phyloP scores from a whole-genome alignment of 1,140 invertebrate species.

The Sesamia nonagrioides region DNA sequence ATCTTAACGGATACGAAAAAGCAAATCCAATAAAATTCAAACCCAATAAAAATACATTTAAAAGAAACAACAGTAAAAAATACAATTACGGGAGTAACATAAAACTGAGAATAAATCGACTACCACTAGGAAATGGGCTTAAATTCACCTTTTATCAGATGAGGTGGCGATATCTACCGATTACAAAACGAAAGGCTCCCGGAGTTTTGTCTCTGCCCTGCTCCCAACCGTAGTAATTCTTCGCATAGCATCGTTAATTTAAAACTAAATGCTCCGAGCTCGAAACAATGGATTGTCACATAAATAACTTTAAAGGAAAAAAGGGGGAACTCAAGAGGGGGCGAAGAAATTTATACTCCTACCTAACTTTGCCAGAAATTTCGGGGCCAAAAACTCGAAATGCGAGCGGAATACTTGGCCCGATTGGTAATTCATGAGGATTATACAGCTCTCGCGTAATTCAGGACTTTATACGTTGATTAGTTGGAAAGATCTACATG shows the following conservation, averaged over 20 bases:
- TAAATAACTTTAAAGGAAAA: constrained; percentile 50
- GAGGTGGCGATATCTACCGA: constrained; percentile 24
- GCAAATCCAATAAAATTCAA: not conserved
- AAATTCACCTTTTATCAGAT: constrained; percentile 49
- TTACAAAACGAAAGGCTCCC: constrained; percentile 27
- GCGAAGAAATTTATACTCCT: constrained; percentile 43
- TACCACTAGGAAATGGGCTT: constrained; percentile 33
- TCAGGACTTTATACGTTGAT: constrained; percentile 42
- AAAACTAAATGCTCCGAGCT: constrained; percentile 50
- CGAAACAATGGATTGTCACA: constrained; percentile 50
- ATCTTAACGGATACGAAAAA: not conserved
- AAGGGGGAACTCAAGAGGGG: constrained; percentile 28
- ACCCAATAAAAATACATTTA: constrained; percentile 6
- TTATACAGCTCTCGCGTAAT: constrained; percentile 44
- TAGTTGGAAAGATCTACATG: constrained; percentile 40
- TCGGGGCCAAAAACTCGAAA: constrained; percentile 40
- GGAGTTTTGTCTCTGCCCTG: constrained; percentile 5
- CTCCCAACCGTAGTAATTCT: constrained; percentile 36
- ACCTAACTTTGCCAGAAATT: constrained; percentile 48
- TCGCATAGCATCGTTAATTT: constrained; percentile 51
- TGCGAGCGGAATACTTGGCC: constrained; percentile 10
- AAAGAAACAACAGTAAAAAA: constrained; percentile 16
- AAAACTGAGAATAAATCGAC: constrained; percentile 35
- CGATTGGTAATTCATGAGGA: constrained; percentile 52
- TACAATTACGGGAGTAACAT: constrained; percentile 20